Evolutionary conservation across 2,888 invertebrate species (phyloP), one percentile per base, ranked within the genome.

Genomic region (Crocallis elinguaria): DNA sequence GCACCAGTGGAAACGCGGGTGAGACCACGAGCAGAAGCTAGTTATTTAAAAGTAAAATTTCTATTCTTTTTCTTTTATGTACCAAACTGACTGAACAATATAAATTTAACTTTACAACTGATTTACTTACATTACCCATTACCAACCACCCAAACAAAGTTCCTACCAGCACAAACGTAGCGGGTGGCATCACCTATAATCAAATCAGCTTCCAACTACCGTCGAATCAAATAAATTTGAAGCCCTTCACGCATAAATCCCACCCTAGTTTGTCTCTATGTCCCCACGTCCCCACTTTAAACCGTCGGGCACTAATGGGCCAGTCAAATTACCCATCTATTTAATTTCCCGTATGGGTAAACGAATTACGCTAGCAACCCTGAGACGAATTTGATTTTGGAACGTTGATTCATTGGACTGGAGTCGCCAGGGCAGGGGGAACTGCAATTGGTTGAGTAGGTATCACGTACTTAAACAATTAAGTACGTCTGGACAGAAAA

Each of bases 261-360:
- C 79, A 73, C 77, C 76, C 75, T 74, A 78, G 74, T 76, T 71
- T 69, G 71, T 66, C 77, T 77, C 83, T 81, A 79, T 12, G 80
- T 66, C 77, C 77, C 83, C 81, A 79, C 16, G 80, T 76, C 75
- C 73, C 74, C 73, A 68, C 69, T 76, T 71, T 75, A 75, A 78
- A 74, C 49, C 72, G 69, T 71, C 74, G 71, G 42, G 75, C 77
- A 77, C 83, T 87, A 88, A 89, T 87, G 84, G 89, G 86, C 81
- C 81, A 78, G 85, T 82, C 79, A 87, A 88, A 89, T 88, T 88
- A 88, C 87, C 88, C 86, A 88, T 88, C 88, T 89, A 90, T 90
- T 89, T 89, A 89, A 90, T 90, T 89, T 88, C 82, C 82, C 86
- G 84, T 86, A 88, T 84, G 86, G 82, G 82, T 89, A 90, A 90